These are phyloP conservation scores for Phlogophora meticulosa DNA, from an alignment of 2,888 invertebrate genomes.

Conservation along the genomic window DNA sequence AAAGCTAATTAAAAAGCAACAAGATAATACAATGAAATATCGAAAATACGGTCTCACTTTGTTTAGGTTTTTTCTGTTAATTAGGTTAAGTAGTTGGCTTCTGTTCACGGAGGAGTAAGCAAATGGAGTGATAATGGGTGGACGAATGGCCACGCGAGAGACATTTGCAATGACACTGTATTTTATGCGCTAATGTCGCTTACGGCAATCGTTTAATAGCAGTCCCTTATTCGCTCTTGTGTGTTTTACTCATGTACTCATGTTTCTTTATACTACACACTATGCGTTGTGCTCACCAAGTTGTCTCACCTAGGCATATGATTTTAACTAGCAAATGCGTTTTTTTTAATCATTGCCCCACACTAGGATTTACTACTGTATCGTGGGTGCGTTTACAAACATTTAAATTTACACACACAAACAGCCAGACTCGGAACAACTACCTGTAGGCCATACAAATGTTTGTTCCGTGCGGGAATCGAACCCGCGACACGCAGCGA, in stretches of 20 bases:
- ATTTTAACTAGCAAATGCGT: no score
- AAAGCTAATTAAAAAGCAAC: conserved; percentile 39
- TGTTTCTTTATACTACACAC: no score
- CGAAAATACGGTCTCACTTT: conserved; percentile 44
- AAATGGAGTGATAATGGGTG: conserved; percentile 42
- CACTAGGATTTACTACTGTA: no score
- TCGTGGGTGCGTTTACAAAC: no score
- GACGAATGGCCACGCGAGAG: background rate
- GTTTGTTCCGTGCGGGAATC: no score
- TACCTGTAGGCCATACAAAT: no score
- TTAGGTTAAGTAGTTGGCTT: conserved; percentile 87
- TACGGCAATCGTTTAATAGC: background rate
- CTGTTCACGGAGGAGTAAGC: conserved; percentile 55
- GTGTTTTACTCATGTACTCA: background rate
- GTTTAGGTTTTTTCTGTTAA: conserved; percentile 79
- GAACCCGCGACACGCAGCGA: no score
- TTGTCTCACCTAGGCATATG: no score
- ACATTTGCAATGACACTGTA: background rate
- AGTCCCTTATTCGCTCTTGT: background rate
- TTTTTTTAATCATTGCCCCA: no score
- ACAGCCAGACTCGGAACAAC: no score
- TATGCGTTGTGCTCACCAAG: no score
- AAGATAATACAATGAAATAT: conserved; percentile 49
- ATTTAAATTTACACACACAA: no score
- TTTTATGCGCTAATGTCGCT: background rate